Evolutionary conservation across 2,113 vertebrate species (phyloP).

Genomic region (Eulacestoma nigropectus): DNA sequence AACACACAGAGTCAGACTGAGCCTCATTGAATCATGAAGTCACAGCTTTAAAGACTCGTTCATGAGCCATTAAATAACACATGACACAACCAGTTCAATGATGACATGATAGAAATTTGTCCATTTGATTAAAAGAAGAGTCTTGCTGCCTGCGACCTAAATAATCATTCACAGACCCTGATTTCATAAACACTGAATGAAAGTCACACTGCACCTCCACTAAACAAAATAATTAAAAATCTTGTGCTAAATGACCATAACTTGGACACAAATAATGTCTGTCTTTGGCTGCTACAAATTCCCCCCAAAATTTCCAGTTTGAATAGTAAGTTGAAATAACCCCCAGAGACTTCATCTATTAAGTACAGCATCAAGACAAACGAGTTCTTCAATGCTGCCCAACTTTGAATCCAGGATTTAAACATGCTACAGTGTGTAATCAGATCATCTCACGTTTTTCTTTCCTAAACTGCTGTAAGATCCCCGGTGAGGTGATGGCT

Average conservation of each 20-base stretch:
- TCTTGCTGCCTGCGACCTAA: background rate
- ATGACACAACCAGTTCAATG: background rate
- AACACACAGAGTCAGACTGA: background rate
- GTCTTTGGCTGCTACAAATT: background rate
- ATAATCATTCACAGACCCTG: background rate
- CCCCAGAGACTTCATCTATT: background rate
- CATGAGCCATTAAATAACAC: slow-evolving; percentile 1
- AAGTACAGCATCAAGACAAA: slow-evolving; percentile 3
- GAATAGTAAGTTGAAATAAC: background rate
- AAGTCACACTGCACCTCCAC: background rate
- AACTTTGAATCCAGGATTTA: slow-evolving; percentile 51
- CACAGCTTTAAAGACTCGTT: background rate
- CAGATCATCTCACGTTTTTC: slow-evolving; percentile 68
- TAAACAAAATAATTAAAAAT: background rate
- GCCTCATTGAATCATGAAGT: slow-evolving; percentile 21
- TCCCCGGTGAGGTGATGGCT: slow-evolving; percentile 72
- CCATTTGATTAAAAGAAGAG: slow-evolving; percentile 37
- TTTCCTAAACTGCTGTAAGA: slow-evolving; percentile 60
- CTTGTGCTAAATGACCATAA: background rate
- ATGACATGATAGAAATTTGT: slow-evolving; percentile 3
- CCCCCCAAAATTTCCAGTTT: background rate
- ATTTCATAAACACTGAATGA: background rate
- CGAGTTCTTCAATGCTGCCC: background rate
- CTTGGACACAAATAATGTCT: background rate
- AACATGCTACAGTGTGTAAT: slow-evolving; percentile 65